phyloP scores from a whole-genome alignment of 2,797 vertebrate genomes.

The Leptatherina wallacei region DNA sequence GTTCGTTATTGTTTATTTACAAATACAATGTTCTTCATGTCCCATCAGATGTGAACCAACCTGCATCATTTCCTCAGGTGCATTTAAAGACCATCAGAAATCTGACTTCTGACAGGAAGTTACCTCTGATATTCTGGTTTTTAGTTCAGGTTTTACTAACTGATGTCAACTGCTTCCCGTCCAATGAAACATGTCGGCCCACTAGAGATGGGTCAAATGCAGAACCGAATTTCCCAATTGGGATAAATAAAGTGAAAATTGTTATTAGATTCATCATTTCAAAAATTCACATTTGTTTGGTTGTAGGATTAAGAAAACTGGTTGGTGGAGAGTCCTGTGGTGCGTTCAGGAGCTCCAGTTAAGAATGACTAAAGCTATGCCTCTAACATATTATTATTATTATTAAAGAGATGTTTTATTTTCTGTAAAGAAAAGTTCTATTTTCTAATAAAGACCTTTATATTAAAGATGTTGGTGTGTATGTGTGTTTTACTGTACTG shows the following conservation, averaged over 20 bases:
- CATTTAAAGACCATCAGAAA: slow-evolving; percentile 7
- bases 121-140: background rate
- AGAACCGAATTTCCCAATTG: too few relatives aligned
- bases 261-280: background rate
- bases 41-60: background rate
- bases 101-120: background rate
- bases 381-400: background rate
- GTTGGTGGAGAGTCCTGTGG: background rate
- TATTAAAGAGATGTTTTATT: background rate
- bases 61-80: background rate
- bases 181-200: too few relatives aligned
- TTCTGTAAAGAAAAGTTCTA: slow-evolving; percentile 8
- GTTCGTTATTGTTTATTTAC: background rate
- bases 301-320: background rate
- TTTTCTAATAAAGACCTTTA: slow-evolving; percentile 9
- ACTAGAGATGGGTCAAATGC: too few relatives aligned
- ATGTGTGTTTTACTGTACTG: too few relatives aligned
- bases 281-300: background rate
- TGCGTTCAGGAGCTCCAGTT: background rate
- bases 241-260: too few relatives aligned
- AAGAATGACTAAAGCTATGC: background rate
- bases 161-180: background rate
- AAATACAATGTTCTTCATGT: background rate
- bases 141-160: background rate
- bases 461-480: too few relatives aligned